phyloP scores from a whole-genome alignment of 1,140 invertebrate species.

The Calliphora vicina region DNA sequence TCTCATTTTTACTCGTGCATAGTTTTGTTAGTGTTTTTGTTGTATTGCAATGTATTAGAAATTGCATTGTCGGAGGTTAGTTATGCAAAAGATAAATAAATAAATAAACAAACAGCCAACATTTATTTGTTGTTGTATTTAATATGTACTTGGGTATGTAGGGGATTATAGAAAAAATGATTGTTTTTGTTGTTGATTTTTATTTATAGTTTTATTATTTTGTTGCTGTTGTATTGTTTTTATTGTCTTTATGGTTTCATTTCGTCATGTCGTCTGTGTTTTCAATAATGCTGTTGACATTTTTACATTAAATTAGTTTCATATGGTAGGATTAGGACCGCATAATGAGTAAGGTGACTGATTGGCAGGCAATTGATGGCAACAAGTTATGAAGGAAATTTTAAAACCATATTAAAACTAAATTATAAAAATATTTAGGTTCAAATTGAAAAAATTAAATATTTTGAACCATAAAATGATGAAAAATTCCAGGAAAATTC shows the following conservation, averaged over 20 bases:
- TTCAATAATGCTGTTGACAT: neutral
- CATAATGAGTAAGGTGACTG: too few species aligned
- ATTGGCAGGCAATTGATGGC: too few species aligned
- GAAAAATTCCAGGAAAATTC: too few species aligned
- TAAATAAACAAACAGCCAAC: conserved; percentile 18
- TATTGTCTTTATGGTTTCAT: neutral
- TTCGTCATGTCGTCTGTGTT: conserved; percentile 13
- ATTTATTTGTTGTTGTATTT: neutral
- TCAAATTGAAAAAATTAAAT: too few species aligned
- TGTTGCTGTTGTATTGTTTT: neutral
- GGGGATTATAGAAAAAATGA: neutral
- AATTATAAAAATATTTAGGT: too few species aligned
- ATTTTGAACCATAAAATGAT: too few species aligned
- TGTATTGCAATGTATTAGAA: conserved; percentile 26
- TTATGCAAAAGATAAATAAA: conserved; percentile 37
- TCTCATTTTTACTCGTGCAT: conserved; percentile 37
- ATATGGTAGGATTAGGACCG: too few species aligned
- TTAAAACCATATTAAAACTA: too few species aligned
- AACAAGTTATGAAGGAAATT: too few species aligned
- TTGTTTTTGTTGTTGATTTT: neutral
- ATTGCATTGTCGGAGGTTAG: conserved; percentile 61
- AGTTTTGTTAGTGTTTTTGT: neutral
- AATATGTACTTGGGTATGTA: neutral
- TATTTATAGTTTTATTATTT: too few species aligned
- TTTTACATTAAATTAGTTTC: neutral